Conservation (phyloP, 2,113 vertebrate genomes). For the Trichomycterus rosablanca region DNA sequence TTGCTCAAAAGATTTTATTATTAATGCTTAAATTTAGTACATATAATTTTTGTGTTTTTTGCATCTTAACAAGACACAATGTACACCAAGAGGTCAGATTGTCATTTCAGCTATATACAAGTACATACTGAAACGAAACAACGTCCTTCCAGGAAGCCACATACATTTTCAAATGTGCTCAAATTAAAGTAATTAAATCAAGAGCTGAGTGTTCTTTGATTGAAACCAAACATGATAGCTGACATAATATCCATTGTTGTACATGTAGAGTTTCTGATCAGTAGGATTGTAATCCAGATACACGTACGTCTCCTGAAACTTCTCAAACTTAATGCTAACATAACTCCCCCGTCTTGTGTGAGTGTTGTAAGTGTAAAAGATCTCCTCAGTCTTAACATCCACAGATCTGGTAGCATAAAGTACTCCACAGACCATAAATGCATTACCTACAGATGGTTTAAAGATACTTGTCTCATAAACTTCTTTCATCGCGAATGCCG, state of each 20-base stretch:
- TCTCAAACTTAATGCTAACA: slow-evolving; percentile 62
- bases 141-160: too few relatives aligned
- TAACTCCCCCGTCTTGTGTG: slow-evolving; percentile 52
- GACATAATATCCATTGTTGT: slow-evolving; percentile 66
- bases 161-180: neutral
- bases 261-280: slow-evolving; percentile 76
- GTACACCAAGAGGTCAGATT: too few relatives aligned
- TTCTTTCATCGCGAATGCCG: slow-evolving; percentile 56
- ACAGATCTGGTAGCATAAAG: slow-evolving; percentile 65
- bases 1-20: slow-evolving; percentile 57
- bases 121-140: too few relatives aligned
- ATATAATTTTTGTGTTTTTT: neutral
- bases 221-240: slow-evolving; percentile 63
- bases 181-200: neutral
- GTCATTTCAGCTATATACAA: too few relatives aligned
- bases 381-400: slow-evolving; percentile 66
- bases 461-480: slow-evolving; percentile 62
- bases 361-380: slow-evolving; percentile 68
- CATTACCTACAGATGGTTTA: slow-evolving; percentile 60
- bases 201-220: slow-evolving; percentile 31
- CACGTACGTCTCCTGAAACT: slow-evolving; percentile 60
- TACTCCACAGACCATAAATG: slow-evolving; percentile 73
- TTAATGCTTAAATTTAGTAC: neutral
- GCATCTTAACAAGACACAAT: neutral
- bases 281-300: slow-evolving; percentile 69